These are phyloP conservation scores for Pinna nobilis DNA, from an alignment of 1,140 invertebrate genomes.

Conservation along the genomic window DNA sequence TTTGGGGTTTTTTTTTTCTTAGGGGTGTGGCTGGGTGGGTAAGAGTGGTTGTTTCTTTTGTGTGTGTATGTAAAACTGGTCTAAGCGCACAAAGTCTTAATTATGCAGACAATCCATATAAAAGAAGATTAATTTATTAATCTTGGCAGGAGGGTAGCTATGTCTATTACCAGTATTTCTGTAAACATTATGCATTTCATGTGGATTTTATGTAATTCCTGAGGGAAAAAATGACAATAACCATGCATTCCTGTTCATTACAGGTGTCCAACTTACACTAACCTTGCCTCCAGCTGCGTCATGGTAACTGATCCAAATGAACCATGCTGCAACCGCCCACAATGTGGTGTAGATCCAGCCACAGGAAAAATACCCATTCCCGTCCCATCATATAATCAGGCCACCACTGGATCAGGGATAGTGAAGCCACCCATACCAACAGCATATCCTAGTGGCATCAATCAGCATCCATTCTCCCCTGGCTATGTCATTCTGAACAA, in stretches of 20 bases:
- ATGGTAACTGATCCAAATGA: conserved; percentile 49
- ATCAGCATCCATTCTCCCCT: not conserved
- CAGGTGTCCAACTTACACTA: conserved; percentile 49
- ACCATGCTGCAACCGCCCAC: conserved; percentile 45
- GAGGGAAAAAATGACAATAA: not conserved
- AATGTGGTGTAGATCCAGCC: conserved; percentile 37
- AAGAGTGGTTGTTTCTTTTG: too few relatives aligned
- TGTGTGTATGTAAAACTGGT: too few relatives aligned
- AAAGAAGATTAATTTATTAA: too few relatives aligned
- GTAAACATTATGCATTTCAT: too few relatives aligned
- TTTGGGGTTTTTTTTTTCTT: too few relatives aligned
- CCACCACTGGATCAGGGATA: conserved; percentile 3
- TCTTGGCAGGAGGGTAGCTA: too few relatives aligned
- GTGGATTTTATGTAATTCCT: too few relatives aligned
- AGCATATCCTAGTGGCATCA: not conserved
- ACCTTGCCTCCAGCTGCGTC: conserved; percentile 37
- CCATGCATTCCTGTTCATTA: not conserved
- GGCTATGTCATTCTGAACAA: conserved; percentile 41
- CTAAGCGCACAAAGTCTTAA: too few relatives aligned
- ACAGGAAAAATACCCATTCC: conserved; percentile 37
- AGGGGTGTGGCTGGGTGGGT: too few relatives aligned
- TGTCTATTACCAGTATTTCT: too few relatives aligned
- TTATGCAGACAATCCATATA: too few relatives aligned
- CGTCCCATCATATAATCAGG: conserved; percentile 23
- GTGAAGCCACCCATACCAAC: conserved; percentile 34